These are phyloP conservation scores for Bruchidius siliquastri DNA, from an alignment of 2,888 invertebrate species.

Conservation along the genomic window DNA sequence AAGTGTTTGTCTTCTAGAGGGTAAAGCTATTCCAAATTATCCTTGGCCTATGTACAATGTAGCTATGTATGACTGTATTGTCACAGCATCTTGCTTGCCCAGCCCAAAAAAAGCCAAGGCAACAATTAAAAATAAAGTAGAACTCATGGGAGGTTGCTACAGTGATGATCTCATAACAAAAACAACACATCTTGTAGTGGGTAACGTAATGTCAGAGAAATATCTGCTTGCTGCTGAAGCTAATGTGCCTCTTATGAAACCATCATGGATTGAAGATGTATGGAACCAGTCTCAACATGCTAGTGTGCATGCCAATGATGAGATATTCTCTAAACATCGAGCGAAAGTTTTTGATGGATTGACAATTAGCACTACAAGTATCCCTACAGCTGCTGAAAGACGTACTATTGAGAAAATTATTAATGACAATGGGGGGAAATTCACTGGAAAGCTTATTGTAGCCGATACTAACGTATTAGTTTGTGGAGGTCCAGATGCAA, in stretches of 20 bases:
- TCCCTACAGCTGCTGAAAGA: constrained; percentile 56
- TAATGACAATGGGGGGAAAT: constrained; percentile 66
- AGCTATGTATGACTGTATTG: constrained; percentile 69
- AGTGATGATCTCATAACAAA: constrained; percentile 58
- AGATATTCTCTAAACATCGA: constrained; percentile 55
- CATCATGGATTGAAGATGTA: constrained; percentile 74
- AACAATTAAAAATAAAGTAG: constrained; percentile 57
- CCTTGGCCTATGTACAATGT: constrained; percentile 74
- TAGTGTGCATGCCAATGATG: constrained; percentile 60
- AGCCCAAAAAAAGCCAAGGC: constrained; percentile 49
- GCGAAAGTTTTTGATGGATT: constrained; percentile 75
- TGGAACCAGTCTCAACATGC: constrained; percentile 67
- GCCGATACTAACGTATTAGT: constrained; percentile 55
- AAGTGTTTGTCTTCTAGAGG: constrained; percentile 66
- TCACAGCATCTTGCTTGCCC: constrained; percentile 55
- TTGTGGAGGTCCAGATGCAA: constrained; percentile 50
- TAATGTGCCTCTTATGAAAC: constrained; percentile 68
- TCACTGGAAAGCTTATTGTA: constrained; percentile 45
- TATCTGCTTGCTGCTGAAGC: constrained; percentile 69
- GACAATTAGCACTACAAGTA: constrained; percentile 73
- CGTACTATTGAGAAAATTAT: constrained; percentile 63
- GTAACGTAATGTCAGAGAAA: constrained; percentile 70
- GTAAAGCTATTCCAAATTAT: constrained; percentile 68
- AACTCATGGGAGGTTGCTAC: constrained; percentile 75
- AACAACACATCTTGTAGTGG: constrained; percentile 79